Conservation (phyloP, 2,888 invertebrate genomes). For the Drosophila sordidapex region DNA sequence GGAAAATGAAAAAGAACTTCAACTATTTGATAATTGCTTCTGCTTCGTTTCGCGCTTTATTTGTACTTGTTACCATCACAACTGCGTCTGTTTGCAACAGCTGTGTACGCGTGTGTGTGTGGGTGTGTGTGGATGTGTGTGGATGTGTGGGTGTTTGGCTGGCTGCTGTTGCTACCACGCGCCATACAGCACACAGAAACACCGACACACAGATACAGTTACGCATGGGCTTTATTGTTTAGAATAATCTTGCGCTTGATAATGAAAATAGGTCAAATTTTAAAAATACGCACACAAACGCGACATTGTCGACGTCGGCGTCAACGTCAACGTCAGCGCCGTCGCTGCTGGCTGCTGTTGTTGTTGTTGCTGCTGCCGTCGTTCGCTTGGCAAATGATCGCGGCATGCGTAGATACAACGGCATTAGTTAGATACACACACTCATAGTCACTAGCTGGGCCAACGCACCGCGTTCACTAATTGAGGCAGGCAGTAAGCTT, state of each 20-base stretch:
- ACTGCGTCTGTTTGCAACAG: conserved; percentile 38
- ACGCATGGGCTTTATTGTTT: conserved; percentile 80
- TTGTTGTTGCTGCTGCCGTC: conserved; percentile 5
- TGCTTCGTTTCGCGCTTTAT: conserved; percentile 11
- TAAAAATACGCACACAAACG: conserved; percentile 79
- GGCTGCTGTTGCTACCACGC: conserved; percentile 56
- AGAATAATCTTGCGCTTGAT: conserved; percentile 85
- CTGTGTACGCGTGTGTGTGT: conserved; percentile 16
- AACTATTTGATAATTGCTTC: background rate
- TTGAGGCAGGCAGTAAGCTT: conserved; percentile 33
- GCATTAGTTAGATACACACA: conserved; percentile 58
- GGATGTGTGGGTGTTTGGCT: conserved; percentile 23
- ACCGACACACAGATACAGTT: conserved; percentile 34
- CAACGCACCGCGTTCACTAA: conserved; percentile 61
- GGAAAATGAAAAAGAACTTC: background rate
- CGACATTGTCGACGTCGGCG: conserved; percentile 68
- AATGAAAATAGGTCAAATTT: conserved; percentile 85
- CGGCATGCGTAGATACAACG: conserved; percentile 58
- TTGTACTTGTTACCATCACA: conserved; percentile 30
- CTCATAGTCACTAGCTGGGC: conserved; percentile 41
- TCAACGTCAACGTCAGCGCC: conserved; percentile 14
- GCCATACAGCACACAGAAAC: conserved; percentile 25
- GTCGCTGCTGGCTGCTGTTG: conserved; percentile 1
- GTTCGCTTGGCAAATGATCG: conserved; percentile 41
- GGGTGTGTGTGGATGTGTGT: conserved; percentile 8